phyloP scores from a whole-genome alignment of 2,113 vertebrate species.

The Brienomyrus brachyistius region DNA sequence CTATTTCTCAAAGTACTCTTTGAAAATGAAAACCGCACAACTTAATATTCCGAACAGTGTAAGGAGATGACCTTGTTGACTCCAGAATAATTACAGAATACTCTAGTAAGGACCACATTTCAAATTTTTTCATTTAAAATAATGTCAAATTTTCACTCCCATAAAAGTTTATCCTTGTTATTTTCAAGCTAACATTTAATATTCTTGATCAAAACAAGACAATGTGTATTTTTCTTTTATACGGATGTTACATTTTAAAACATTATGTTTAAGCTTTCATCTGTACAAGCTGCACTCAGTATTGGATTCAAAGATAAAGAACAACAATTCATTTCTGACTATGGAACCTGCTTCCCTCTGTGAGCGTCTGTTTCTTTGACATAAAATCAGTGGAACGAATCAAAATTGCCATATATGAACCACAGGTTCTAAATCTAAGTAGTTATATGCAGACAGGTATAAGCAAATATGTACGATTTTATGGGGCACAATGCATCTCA shows the following conservation, averaged over 20 bases:
- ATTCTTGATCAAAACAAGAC: neutral
- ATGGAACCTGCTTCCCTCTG: neutral
- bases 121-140: neutral
- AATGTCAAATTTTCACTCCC: neutral
- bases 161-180: neutral
- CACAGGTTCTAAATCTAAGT: neutral
- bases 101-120: neutral
- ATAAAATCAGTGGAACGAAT: too few relatives aligned
- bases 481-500: neutral
- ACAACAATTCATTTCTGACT: neutral
- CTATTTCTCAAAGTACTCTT: neutral
- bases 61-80: constrained; percentile 1
- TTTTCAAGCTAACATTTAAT: neutral
- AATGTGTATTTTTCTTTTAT: neutral
- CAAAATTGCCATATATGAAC: neutral
- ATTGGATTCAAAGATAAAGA: neutral
- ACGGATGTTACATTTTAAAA: neutral
- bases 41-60: neutral
- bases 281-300: neutral
- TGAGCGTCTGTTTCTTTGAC: neutral
- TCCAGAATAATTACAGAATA: neutral
- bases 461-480: neutral
- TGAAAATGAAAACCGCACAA: neutral
- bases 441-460: neutral
- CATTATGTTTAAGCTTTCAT: neutral